Evolutionary conservation across 2,113 vertebrate species (phyloP).

Genomic region (Apteryx mantelli): DNA sequence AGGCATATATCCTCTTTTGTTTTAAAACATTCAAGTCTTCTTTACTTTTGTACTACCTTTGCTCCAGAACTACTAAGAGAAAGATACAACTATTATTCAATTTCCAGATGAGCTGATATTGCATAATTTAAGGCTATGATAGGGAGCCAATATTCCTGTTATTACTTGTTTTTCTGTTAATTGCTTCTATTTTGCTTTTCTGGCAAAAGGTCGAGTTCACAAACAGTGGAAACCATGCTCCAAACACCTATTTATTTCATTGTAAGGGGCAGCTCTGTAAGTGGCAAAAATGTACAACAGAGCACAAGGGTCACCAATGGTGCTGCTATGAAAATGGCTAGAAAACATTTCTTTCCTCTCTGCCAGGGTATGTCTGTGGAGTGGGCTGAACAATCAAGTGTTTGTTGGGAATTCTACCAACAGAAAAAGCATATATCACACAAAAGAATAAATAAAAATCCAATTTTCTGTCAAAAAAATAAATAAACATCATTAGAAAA

Average conservation of each 20-base stretch:
- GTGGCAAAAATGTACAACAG: neutral
- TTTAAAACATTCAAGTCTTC: neutral
- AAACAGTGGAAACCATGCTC: neutral
- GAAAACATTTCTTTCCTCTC: neutral
- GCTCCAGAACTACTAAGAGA: neutral
- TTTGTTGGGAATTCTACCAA: neutral
- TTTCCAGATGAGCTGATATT: neutral
- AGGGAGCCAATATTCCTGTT: neutral
- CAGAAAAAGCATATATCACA: neutral
- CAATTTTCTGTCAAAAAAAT: neutral
- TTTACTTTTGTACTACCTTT: neutral
- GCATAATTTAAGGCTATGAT: neutral
- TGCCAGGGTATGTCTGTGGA: accelerated
- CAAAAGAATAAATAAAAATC: neutral
- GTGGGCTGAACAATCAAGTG: neutral
- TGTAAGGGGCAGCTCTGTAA: neutral
- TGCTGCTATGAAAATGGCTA: neutral
- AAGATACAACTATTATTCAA: neutral
- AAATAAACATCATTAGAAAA: neutral
- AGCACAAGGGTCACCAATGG: accelerated
- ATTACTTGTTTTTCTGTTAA: neutral
- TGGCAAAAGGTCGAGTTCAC: neutral
- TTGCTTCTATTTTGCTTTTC: neutral
- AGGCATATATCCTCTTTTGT: neutral
- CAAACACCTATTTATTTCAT: neutral